Evolutionary conservation across 2,113 vertebrate genomes (phyloP).

Genomic region (Hippolais icterina): DNA sequence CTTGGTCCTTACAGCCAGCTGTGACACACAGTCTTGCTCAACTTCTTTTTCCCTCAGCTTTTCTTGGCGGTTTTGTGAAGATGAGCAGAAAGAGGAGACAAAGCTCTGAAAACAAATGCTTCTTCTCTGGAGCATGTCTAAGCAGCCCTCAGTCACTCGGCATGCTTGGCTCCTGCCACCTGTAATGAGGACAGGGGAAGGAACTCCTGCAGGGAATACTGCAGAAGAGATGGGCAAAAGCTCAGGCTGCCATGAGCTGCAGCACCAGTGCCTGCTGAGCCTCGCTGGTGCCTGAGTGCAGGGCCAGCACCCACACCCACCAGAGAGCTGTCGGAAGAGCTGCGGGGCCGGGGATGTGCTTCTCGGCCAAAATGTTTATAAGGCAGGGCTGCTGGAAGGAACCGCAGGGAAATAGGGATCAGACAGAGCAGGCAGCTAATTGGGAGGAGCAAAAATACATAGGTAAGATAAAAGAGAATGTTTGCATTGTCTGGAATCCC

Average conservation of each 20-base stretch:
- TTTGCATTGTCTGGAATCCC: constrained; percentile 36
- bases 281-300: background rate
- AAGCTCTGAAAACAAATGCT: background rate
- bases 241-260: background rate
- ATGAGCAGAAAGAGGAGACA: background rate
- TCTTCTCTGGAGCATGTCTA: background rate
- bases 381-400: background rate
- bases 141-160: background rate
- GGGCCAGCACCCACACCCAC: background rate
- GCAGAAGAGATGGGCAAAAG: background rate
- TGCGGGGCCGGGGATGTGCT: background rate
- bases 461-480: constrained; percentile 49
- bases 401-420: background rate
- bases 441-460: constrained; percentile 16
- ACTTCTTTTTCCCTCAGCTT: background rate
- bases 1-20: background rate
- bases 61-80: background rate
- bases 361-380: background rate
- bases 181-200: background rate
- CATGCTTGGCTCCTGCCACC: background rate
- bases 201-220: background rate
- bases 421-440: constrained; percentile 43
- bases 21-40: background rate
- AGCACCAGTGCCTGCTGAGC: background rate
- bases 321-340: background rate